Evolutionary conservation across 2,888 invertebrate genomes (phyloP), one percentile per base, ranked within the genome.

Genomic region (Drosophila lacicola): DNA sequence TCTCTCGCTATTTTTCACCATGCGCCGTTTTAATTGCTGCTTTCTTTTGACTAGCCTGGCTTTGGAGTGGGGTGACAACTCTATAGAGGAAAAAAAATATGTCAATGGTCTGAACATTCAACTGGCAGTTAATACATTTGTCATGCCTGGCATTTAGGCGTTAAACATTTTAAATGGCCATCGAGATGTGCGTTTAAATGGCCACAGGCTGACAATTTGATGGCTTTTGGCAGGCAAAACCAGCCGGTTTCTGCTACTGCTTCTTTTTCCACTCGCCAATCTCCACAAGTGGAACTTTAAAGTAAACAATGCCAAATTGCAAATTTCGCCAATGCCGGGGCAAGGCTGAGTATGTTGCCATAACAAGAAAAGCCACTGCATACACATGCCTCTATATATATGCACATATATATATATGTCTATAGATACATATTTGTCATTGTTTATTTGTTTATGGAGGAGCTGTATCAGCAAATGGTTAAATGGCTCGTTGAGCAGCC

Each of bases 271-370:
- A 21, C 13, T 49, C 11, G 50, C 49, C 44, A 53, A 44, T 54
- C 36, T 46, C 44, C 13, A 36, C 74, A 74, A 70, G 62, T 63
- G 71, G 61, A 29, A 29, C 66, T 47, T 47, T 50, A 63, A 75
- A 70, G 68, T 76, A 82, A 82, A 88, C 82, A 88, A 87, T 73
- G 64, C 79, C 79, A 74, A 82, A 69, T 82, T 88, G 85, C 85
- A 75, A 87, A 83, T 80, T 80, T 74, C 46, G 67, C 68, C 74
- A 84, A 81, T 87, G 68, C 70, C 55, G 53, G 36, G 17, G 33
- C 36, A 19, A 33, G 41, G 45, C 46, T 21, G 47, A 47, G 53
- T 69, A 61, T 62, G 56, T 29, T 29, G 57, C 55, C 78, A 74
- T 71, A 74, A 61, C 71, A 46, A 56, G 49, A 61, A 34, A 53